Conservation (phyloP, 2,113 vertebrate genomes). For the Cynoglossus semilaevis region DNA sequence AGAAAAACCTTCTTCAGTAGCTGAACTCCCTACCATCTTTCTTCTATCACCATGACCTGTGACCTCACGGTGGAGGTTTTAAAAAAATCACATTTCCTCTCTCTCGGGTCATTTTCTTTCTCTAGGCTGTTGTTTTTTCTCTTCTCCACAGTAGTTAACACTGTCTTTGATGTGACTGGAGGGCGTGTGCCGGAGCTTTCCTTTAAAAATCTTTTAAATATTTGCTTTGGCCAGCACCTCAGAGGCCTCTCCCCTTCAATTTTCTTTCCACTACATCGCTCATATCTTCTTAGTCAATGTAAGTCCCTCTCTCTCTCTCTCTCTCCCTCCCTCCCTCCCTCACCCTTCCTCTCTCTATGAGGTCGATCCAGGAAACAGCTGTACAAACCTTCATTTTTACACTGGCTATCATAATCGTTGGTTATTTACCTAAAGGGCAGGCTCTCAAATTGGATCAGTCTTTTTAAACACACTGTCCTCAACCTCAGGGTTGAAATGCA, state of each 20-base stretch:
- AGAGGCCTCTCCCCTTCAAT: slow-evolving; percentile 7
- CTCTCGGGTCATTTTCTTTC: slow-evolving; percentile 4
- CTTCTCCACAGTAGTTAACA: slow-evolving; percentile 40
- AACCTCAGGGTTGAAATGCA: too few species aligned
- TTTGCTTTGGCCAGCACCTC: slow-evolving; percentile 56
- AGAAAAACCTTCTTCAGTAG: too few species aligned
- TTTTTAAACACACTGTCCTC: too few species aligned
- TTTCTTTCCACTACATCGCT: neutral
- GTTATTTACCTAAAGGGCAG: slow-evolving; percentile 22
- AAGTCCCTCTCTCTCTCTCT: neutral
- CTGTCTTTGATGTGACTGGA: slow-evolving; percentile 56
- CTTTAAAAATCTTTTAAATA: slow-evolving; percentile 49
- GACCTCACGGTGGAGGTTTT: slow-evolving; percentile 10
- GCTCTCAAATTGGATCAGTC: too few species aligned
- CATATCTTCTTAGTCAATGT: too few species aligned
- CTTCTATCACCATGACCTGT: neutral
- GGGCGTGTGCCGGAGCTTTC: slow-evolving; percentile 32
- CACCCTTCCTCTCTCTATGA: neutral
- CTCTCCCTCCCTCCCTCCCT: neutral
- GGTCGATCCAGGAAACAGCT: slow-evolving; percentile 34
- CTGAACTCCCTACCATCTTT: too few species aligned
- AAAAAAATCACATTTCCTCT: neutral
- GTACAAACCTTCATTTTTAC: slow-evolving; percentile 21
- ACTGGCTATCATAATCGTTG: slow-evolving; percentile 6
- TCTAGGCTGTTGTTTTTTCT: slow-evolving; percentile 44